phyloP scores from a whole-genome alignment of 1,140 invertebrate species.

The Drosophila sproati region DNA sequence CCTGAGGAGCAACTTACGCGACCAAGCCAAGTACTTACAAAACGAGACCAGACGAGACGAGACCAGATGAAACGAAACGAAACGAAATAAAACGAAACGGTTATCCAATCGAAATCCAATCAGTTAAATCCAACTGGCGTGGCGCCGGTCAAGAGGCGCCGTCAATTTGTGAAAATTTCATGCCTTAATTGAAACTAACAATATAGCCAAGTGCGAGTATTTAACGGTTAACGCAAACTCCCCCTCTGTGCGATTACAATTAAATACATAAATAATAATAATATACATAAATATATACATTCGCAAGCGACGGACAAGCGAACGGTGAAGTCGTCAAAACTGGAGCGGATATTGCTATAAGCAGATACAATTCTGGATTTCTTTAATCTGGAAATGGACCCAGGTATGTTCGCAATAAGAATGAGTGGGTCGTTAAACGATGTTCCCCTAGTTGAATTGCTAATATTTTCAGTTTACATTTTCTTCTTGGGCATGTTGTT shows the following conservation, averaged over 20 bases:
- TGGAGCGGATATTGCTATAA: slow-evolving; percentile 38
- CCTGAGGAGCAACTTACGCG: slow-evolving; percentile 5
- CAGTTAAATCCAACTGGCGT: slow-evolving; percentile 57
- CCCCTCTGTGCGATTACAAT: slow-evolving; percentile 17
- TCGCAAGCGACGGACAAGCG: background rate
- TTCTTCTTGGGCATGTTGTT: too few species aligned
- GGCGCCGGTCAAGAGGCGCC: slow-evolving; percentile 58
- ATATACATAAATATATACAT: background rate
- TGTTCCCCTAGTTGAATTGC: background rate
- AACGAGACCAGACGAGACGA: slow-evolving; percentile 8
- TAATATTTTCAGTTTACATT: background rate
- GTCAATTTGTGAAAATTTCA: slow-evolving; percentile 80
- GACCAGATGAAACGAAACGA: slow-evolving; percentile 6
- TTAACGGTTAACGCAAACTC: slow-evolving; percentile 59
- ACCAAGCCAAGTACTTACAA: slow-evolving; percentile 17
- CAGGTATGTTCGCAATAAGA: slow-evolving; percentile 48
- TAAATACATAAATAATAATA: slow-evolving; percentile 18
- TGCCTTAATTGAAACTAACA: slow-evolving; percentile 81
- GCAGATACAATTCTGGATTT: slow-evolving; percentile 66
- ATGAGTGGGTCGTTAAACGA: background rate
- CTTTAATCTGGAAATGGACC: slow-evolving; percentile 75
- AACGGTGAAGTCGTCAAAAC: slow-evolving; percentile 41
- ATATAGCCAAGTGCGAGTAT: slow-evolving; percentile 76
- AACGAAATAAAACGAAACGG: slow-evolving; percentile 15
- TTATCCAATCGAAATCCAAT: slow-evolving; percentile 47